Conservation (phyloP, 2,797 vertebrate species). For the Gymnopithys bicolor region DNA sequence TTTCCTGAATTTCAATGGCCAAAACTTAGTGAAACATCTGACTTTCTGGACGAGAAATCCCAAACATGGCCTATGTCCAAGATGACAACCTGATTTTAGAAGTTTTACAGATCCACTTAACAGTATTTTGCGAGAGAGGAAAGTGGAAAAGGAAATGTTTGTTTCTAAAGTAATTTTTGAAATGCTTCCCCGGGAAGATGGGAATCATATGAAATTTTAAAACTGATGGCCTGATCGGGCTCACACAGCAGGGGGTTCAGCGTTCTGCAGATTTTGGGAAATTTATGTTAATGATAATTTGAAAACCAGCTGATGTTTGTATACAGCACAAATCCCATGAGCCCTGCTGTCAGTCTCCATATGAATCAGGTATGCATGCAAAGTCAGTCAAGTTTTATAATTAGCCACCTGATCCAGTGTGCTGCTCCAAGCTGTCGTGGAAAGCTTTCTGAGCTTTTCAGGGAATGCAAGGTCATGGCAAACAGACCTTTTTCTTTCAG, state of each 20-base stretch:
- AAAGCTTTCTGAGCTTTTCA: conserved; percentile 16
- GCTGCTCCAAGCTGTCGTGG: background rate
- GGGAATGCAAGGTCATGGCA: background rate
- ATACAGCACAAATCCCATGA: background rate
- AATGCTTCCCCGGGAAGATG: background rate
- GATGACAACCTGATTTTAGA: background rate
- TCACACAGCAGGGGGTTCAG: background rate
- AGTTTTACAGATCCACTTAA: background rate
- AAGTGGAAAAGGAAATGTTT: background rate
- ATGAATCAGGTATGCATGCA: background rate
- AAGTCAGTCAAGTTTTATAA: conserved; percentile 16
- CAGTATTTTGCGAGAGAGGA: background rate
- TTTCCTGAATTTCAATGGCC: background rate
- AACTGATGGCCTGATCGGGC: background rate
- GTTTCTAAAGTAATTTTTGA: background rate
- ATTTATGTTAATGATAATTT: background rate
- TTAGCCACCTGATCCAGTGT: conserved; percentile 9
- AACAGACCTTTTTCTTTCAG: background rate
- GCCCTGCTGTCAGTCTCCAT: background rate
- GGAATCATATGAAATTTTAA: background rate
- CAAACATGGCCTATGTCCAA: background rate
- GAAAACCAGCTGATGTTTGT: conserved; percentile 12
- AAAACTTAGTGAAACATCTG: background rate
- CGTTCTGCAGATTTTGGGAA: background rate
- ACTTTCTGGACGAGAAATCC: background rate